Evolutionary conservation across 1,140 invertebrate species (phyloP), one percentile per base, ranked within the genome.

Genomic region (Zaprionus africanus): DNA sequence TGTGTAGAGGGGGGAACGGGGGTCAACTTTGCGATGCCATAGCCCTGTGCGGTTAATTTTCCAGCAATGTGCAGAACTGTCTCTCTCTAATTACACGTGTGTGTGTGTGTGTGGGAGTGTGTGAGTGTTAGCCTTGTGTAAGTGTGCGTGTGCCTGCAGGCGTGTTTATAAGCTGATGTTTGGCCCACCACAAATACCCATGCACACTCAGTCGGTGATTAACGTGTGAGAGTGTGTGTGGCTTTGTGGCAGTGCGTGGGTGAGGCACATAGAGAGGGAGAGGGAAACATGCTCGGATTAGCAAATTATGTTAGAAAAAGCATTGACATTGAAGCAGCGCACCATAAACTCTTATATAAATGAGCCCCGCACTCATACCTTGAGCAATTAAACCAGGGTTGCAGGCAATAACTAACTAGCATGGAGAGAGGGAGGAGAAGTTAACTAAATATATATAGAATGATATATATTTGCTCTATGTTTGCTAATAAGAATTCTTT

Each of bases 21-120:
- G 6, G 41, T 46, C 7, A 64, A 64, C 26, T 63, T 36, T 59
- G 61, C 17, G 61, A 38, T 13, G 49, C 13, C 31, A 36, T 59
- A 36, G 65, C 41, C 66, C 2, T 56, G 60, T 62, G 53, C 53
- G 43, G 66, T 62, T 74, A 69, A 62, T 62, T 68, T 62, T 51
- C 22, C 65, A 56, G 49, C 65, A 72, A 34, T 72, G 63, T 64
- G 63, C 49, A 19, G 28, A 28, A 72, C 70, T 66, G 79, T 87
- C 85, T 81, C 57, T 79, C 67, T 85, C 78, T 81, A 87, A 84
- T 87, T 87, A 81, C 78, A 71, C 65, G 63, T 41, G 78, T 26
- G 60, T 34, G 58, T 34, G 66, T 59, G 73, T 58, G 63, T 41
- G 78, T 26, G 63, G 26, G 57, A 19, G 66, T 59, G 73, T 58